phyloP scores from a whole-genome alignment of 2,797 vertebrate species.

The Lagorchestes hirsutus region DNA sequence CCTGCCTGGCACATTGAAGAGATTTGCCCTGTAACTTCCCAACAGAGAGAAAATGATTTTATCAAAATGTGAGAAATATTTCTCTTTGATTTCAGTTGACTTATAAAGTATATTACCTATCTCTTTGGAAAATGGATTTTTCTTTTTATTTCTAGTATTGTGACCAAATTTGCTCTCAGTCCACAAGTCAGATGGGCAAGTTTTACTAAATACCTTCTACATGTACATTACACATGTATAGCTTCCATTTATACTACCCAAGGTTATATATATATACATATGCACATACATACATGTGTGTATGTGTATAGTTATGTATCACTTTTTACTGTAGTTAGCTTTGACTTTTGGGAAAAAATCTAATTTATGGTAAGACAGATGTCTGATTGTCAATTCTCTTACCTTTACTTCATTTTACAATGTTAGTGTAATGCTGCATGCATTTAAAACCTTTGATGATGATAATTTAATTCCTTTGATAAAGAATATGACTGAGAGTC shows the following conservation, averaged over 20 bases:
- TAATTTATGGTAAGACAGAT: not conserved
- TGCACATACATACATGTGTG: not conserved
- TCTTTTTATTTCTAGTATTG: slow-evolving; percentile 48
- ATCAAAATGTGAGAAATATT: slow-evolving; percentile 73
- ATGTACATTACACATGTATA: not conserved
- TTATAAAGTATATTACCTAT: slow-evolving; percentile 63
- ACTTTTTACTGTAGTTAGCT: not conserved
- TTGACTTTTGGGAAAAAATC: not conserved
- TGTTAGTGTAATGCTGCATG: not conserved
- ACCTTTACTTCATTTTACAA: not conserved
- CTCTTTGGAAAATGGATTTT: slow-evolving; percentile 61
- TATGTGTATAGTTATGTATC: not conserved
- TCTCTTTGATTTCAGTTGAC: slow-evolving; percentile 67
- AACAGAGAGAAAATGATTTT: slow-evolving; percentile 73
- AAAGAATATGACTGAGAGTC: not conserved
- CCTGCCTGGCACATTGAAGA: slow-evolving; percentile 59
- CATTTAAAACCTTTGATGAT: not conserved
- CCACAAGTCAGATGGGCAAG: slow-evolving; percentile 61
- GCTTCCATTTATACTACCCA: too few species aligned
- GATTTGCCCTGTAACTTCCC: slow-evolving; percentile 75
- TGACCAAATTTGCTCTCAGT: not conserved
- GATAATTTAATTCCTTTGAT: not conserved
- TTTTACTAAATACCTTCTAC: not conserved
- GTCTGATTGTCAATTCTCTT: not conserved
- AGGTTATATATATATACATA: too few species aligned